Base-by-base conservation (phyloP, 2,888 invertebrate genomes). In the Chrysotoxum bicinctum region DNA sequence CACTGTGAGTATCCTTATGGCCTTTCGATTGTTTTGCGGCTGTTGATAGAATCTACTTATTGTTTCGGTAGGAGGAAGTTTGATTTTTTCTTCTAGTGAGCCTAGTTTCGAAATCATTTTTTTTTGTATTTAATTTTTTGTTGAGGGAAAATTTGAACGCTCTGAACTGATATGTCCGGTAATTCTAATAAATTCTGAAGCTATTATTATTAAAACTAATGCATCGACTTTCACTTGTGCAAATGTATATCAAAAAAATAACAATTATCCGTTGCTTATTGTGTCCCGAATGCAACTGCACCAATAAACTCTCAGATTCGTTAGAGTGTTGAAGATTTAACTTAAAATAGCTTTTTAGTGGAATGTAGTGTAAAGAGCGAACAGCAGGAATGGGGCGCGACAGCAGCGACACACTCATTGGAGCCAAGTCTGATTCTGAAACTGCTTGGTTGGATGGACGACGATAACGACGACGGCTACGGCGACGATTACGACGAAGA, bases 1-100 rank as follows among this genome's bases (percentile, higher is more conserved):
- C 88, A 98, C 98, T 23, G 98, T 98, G 90, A 98, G 94, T 89
- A 98, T 96, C 87, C 98, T 95, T 87, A 98, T 95, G 92, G 96
- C 94, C 93, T 98, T 97, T 92, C 96, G 96, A 92, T 96, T 95
- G 60, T 80, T 90, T 90, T 96, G 95, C 92, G 96, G 97, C 87
- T 96, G 95, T 91, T 96, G 96, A 89, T 92, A 92, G 87, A 92
- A 91, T 78, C 91, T 90, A 87, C 91, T 92, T 88, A 92, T 91
- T 86, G 91, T 91, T 88, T 92, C 92, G 87, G 91, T 92, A 69
- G 91, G 91, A 88, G 92, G 92, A 87, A 92, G 88, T 89, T 92
- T 92, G 82, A 92, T 90, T 91, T 92, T 92, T 88, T 92, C 92
- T 88, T 92, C 92, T 58, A 92, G 88, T 78, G 92, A 92, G 87